Base-by-base conservation (phyloP, 2,888 invertebrate species). In the Brachyopa scutellaris region DNA sequence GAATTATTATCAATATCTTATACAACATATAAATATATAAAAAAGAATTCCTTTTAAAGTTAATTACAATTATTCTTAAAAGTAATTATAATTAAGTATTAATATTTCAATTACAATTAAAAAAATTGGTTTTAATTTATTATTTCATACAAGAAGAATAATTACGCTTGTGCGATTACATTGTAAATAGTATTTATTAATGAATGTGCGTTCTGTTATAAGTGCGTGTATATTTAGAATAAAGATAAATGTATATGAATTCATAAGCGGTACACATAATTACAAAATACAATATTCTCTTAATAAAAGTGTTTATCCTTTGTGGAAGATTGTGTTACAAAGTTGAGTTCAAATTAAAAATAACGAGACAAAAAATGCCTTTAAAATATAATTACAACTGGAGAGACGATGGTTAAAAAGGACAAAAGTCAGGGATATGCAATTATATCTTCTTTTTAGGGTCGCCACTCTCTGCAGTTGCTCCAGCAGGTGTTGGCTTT, bases 401-500 rank as follows among this genome's bases (percentile, higher is more conserved):
- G 31, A 36, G 15, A 40, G 26, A 38, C 21, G 19, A 36, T 21
- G 9, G 19, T 21, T 0, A 21, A 11, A 36, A 38, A 47, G 57
- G 55, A 74, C 38, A 15, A 40, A 31, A 11, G 7, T 40, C 31
- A 7, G 51, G 6, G 13, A 19, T 11, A 11, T 7, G 7, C 21
- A 31, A 62, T 19, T 6, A 5, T 5, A 3, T 26, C 26, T 26
- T 26, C 26, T 26, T 26, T 26, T 6, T 26, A 26, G 26, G 26
- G 7, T 70, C 70, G 36, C 11, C 23, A n/a, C 8, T 67, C 9
- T 64, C 70, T 7, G 33, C 13, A 31, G 61, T 45, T 11, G 61
- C 31, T 23, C 19, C 42, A 13, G 21, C 40, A 31, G 80, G 51
- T 73, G 79, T 51, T 45, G 85, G 74, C 76, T 90, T 90, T 77